Evolutionary conservation across 2,113 vertebrate species (phyloP).

Genomic region (Myrmecobius fasciatus): DNA sequence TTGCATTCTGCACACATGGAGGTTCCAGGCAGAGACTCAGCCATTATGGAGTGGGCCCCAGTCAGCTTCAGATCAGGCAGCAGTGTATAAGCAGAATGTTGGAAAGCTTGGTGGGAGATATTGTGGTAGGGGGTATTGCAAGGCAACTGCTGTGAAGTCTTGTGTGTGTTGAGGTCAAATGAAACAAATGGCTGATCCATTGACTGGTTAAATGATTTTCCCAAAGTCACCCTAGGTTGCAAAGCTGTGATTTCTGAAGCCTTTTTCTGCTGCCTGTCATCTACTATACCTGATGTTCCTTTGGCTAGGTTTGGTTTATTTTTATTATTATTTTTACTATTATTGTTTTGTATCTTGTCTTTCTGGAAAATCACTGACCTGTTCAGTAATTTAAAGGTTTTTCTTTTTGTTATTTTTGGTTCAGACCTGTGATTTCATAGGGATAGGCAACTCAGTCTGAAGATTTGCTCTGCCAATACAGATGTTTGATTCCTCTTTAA

Average conservation of each 20-base stretch:
- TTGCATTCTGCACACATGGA: neutral
- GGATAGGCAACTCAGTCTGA: neutral
- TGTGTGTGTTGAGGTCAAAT: neutral
- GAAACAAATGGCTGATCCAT: neutral
- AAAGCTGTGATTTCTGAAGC: neutral
- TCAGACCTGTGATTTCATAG: neutral
- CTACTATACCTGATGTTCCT: neutral
- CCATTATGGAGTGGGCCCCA: neutral
- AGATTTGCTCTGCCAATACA: neutral
- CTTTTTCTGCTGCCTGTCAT: neutral
- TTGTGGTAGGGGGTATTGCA: neutral
- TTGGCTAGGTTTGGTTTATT: neutral
- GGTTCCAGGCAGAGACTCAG: neutral
- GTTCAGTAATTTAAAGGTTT: neutral
- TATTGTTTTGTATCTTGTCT: neutral
- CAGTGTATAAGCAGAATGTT: neutral
- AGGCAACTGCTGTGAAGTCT: neutral
- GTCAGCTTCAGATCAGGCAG: neutral
- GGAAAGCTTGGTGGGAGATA: neutral
- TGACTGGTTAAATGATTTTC: neutral
- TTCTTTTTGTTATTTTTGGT: neutral
- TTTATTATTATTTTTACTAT: no score
- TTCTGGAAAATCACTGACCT: neutral
- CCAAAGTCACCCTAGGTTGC: neutral
- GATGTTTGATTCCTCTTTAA: neutral